Base-by-base conservation (phyloP, 2,113 vertebrate genomes). In the Chaetorhynchus papuensis region DNA sequence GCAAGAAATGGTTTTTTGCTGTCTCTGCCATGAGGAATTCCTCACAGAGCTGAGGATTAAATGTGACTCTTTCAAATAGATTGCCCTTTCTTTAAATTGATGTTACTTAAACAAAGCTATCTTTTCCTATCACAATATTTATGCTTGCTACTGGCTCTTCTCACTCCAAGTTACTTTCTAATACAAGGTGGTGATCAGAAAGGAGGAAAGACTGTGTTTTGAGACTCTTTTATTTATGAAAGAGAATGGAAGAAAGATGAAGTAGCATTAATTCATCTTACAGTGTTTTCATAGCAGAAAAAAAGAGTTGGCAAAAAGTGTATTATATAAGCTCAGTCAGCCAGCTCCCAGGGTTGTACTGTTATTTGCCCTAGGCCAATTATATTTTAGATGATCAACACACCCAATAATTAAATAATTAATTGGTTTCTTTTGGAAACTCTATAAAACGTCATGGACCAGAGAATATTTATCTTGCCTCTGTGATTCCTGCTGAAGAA, bases 371-470 rank as follows among this genome's bases (percentile, higher is more conserved):
- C 94, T 50, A 83, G 90, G 91, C 95, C 97, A 98, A 97, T 98
- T 98, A 97, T 92, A 96, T 96, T 97, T 97, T 97, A 97, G 96
- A 94, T 27, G 83, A 96, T 97, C 96, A 96, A 92, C 94, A 97
- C 95, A 93, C 90, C 94, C 95, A 95, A 96, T 96, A 98, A 98
- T 98, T 97, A 98, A 96, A 96, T 96, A 97, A 98, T 98, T 94
- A 97, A 98, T 96, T 97, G 52, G 89, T 94, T 97, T 97, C 97
- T 97, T 97, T 97, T 97, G 97, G 96, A 97, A 98, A 94, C n/a
- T 53, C 82, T 92, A 91, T 96, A 97, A 97, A 96, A 96, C 63
- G 70, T 97, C 97, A 93, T 93, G 92, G 92, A 93, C 77, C 80
- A 94, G 83, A 93, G 96, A 97, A 93, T 97, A 97, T 98, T 98